A percentile compares a stretch with the other conserved stretches of the same genome.
phyloP scores from a whole-genome alignment of 2,888 invertebrate species.

The Monopis laevigella region DNA sequence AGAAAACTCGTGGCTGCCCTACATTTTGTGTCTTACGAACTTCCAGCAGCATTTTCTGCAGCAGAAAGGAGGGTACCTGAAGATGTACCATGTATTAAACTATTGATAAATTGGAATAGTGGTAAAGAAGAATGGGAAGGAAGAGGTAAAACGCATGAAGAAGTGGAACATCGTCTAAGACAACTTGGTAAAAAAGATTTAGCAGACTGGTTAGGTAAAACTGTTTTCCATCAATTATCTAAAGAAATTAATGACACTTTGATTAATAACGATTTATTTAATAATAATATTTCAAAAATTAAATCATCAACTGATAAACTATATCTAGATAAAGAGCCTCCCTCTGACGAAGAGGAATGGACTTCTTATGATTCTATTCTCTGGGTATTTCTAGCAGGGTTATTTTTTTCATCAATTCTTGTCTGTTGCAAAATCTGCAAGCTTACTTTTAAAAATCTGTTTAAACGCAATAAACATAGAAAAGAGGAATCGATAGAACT shows the following conservation, averaged over 20 bases:
- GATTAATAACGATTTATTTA: slow-evolving; percentile 23
- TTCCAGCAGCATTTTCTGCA: slow-evolving; percentile 24
- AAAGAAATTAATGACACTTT: slow-evolving; percentile 47
- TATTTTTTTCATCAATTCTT: not conserved
- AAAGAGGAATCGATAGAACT: slow-evolving; percentile 1
- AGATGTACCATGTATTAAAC: slow-evolving; percentile 61
- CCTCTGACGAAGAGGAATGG: slow-evolving; percentile 24
- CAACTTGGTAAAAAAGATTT: slow-evolving; percentile 66
- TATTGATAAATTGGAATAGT: slow-evolving; percentile 67
- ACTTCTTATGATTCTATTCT: slow-evolving; percentile 30
- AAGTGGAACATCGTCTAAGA: slow-evolving; percentile 61
- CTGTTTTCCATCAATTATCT: slow-evolving; percentile 63
- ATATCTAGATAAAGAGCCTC: slow-evolving; percentile 12
- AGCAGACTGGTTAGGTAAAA: slow-evolving; percentile 69
- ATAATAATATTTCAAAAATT: slow-evolving; percentile 19
- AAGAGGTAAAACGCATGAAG: slow-evolving; percentile 64
- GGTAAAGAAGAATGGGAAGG: slow-evolving; percentile 41
- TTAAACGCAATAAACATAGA: not conserved
- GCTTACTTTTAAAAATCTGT: not conserved
- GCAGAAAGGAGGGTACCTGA: slow-evolving; percentile 50
- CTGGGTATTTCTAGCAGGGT: slow-evolving; percentile 13
- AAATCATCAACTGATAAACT: slow-evolving; percentile 7
- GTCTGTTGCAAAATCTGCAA: not conserved
- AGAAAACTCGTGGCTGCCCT: slow-evolving; percentile 64
- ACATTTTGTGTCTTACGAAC: slow-evolving; percentile 45